Evolutionary conservation across 2,113 vertebrate genomes (phyloP), one percentile per base, ranked within the genome.

Genomic region (Dasyornis broadbenti): DNA sequence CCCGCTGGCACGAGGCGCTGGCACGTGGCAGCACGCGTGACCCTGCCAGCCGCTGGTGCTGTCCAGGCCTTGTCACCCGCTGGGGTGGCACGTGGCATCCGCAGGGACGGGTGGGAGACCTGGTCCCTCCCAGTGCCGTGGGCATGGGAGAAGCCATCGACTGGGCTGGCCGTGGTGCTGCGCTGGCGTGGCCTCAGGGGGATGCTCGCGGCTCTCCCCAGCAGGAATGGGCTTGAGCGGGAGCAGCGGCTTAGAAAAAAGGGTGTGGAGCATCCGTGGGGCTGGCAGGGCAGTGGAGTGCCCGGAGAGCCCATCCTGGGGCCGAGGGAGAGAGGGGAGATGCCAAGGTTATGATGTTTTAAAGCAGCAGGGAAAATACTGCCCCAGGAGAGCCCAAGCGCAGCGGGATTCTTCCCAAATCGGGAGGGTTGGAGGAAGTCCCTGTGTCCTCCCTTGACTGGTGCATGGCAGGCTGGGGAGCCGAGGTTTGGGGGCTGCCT

Each of bases 41-140:
- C 49, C 12, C 39, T 13, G 24, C 37, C 76, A 42, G 80, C 54
- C 7, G 0, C 10, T 1, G 3, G 3, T 0, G 1, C 14, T 39
- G 69, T 37, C 52, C 44, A 35, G 5, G 65, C 70, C 27, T 0
- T 21, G 79, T 20, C 60, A 47, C 26, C 57, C 4, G 0, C 71
- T 5, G 57, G 27, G 33, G 16, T 30, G n/a, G 64, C n/a, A 40
- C 8, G 31, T 83, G 91, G 59, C 71, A 37, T 8, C 54, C 30
- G 0, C 42, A 3, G 90, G 77, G 77, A 63, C 1, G 1, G 40
- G 3, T 0, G 13, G 37, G 19, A 50, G 30, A 47, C n/a, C 75
- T 11, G 71, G n/a, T 73, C 54, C 83, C 90, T 72, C 57, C 70
- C 45, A 0, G 63, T 11, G 92, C 68, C 3, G 0, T 3, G 13